These are phyloP conservation scores for Clistopyga incitator DNA, from an alignment of 2,888 invertebrate genomes.

Conservation along the genomic window DNA sequence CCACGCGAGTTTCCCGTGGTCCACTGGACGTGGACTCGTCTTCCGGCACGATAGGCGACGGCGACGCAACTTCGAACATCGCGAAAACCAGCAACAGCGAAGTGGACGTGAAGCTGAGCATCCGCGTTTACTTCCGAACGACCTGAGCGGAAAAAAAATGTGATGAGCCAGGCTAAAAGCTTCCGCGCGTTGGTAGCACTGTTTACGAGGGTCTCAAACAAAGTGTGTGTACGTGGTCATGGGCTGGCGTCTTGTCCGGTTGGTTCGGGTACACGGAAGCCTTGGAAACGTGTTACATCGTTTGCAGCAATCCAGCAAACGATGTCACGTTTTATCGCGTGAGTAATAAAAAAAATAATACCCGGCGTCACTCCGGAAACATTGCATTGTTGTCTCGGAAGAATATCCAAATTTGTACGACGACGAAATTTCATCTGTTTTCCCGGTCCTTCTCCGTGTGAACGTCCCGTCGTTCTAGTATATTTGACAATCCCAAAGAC, in stretches of 20 bases:
- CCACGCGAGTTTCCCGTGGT: conserved; percentile 55
- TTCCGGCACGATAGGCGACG: conserved; percentile 5
- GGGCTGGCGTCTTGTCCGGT: neutral
- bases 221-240: conserved; percentile 53
- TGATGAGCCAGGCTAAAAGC: conserved; percentile 72
- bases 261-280: neutral
- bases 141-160: conserved; percentile 69
- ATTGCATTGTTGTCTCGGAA: neutral
- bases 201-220: conserved; percentile 66
- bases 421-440: neutral
- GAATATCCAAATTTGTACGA: neutral
- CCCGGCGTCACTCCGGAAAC: neutral
- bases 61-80: conserved; percentile 55
- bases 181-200: conserved; percentile 68
- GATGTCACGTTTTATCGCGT: neutral
- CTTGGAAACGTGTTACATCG: neutral
- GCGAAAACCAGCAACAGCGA: conserved; percentile 58
- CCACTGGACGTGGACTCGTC: conserved; percentile 37
- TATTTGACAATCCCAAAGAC: neutral
- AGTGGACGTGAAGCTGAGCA: conserved; percentile 27
- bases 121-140: conserved; percentile 61
- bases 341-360: neutral
- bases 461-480: neutral
- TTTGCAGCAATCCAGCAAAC: neutral
- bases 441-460: neutral